Evolutionary conservation across 2,113 vertebrate species (phyloP), one percentile per base, ranked within the genome.

Genomic region (Sterrhoptilus dennistouni): DNA sequence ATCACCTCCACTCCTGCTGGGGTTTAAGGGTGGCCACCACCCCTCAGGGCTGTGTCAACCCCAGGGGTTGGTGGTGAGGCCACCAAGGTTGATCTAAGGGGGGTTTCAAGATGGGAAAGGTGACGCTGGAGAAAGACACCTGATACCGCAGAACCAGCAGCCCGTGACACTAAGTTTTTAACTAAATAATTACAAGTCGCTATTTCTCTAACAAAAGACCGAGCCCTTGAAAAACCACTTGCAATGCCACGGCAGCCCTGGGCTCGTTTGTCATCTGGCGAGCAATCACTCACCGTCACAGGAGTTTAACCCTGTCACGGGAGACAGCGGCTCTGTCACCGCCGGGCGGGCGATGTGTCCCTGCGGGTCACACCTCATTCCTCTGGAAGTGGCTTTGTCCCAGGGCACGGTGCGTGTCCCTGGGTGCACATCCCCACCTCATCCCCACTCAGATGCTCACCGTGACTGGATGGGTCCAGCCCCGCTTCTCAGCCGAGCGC

Each of bases 201-300:
- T 54, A 9, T 35, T 92, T 61, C 68, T 57, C 75, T 71, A 63
- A 70, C 68, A 60, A 53, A 57, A 78, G 53, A 70, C 49, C 4
- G 2, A 95, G 93, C 80, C 83, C 93, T 93, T 94, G 93, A 92
- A 87, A 89, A 77, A 76, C 59, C 50, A 21, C 47, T n/a, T 56
- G 83, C 72, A 87, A 81, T 40, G 80, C 29, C 92, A 89, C 72
- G 0, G 23, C 36, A 74, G 63, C 33, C 22, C 85, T 64, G 1
- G 1, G 40, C 85, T 93, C 86, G 12, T 90, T 81, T 78, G 83
- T 95, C 93, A 95, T 18, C 52, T 42, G 59, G 44, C 12, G n/a
- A 76, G 82, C 4, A 49, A 95, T 91, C 92, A 31, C 80, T 83
- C 95, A 56, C 56, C 53, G 4, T 74, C 93, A 63, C 47, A 9